Evolutionary conservation across 1,140 invertebrate species (phyloP).

Genomic region (Paramacrobiotus metropolitanus): DNA sequence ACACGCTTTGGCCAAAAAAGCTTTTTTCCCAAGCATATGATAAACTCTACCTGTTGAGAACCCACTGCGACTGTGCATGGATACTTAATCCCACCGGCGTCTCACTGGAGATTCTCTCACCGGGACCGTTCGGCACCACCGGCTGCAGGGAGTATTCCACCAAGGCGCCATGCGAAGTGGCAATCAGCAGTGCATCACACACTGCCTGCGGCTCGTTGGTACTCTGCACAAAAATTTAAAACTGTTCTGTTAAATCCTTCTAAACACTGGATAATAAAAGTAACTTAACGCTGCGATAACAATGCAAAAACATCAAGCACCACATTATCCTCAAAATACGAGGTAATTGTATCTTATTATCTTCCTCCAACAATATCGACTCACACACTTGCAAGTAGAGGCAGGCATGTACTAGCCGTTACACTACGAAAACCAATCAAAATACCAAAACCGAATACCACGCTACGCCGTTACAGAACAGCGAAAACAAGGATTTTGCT

Average conservation of each 20-base stretch:
- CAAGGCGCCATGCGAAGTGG: conserved; percentile 60
- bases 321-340: neutral
- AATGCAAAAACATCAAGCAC: conserved; percentile 7
- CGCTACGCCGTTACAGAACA: neutral
- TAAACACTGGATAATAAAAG: conserved; percentile 10
- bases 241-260: conserved; percentile 21
- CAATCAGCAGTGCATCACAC: conserved; percentile 60
- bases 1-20: too few relatives aligned
- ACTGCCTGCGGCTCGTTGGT: neutral
- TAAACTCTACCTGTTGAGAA: conserved; percentile 26
- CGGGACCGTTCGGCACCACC: conserved; percentile 26
- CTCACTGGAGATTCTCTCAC: conserved; percentile 35
- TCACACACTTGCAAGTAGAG: neutral
- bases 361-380: too few relatives aligned
- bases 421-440: neutral
- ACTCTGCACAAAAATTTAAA: neutral
- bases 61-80: conserved; percentile 65
- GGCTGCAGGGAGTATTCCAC: conserved; percentile 76
- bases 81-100: conserved; percentile 62
- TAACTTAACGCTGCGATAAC: neutral
- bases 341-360: too few relatives aligned
- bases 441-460: neutral
- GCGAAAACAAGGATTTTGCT: neutral
- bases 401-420: too few relatives aligned
- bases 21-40: neutral